Evolutionary conservation across 2,113 vertebrate species (phyloP), one percentile per base, ranked within the genome.

Genomic region (Catharus fuscescens): DNA sequence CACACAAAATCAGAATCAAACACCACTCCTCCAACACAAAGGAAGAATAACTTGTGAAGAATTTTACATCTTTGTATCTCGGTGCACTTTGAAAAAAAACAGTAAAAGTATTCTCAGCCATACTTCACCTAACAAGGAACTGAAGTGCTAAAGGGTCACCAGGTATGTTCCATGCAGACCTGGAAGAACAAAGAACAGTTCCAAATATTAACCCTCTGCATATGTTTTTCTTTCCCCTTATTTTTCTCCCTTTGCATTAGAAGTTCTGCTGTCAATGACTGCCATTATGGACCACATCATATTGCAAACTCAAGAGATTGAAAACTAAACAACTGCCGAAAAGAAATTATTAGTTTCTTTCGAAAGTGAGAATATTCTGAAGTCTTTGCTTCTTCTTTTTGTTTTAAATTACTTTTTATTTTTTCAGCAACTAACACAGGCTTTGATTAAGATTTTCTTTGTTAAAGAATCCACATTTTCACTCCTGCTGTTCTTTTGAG

Each of bases 371-470:
- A 50, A 47, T 73, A 73, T 82, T 85, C 61, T 89, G 45, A 93
- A 87, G 23, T 26, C 38, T 80, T 88, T 82, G 11, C 47, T 91
- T 80, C 26, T 79, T 66, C 47, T 71, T 70, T 90, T 71, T 67
- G 6, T 71, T 95, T 90, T 62, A 83, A 90, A 93, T 81, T 86
- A 47, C n/a, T 53, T 34, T 56, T 77, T 92, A 82, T 77, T 86
- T 95, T 80, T 83, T 62, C 40, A 74, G 64, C 60, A 62, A 82
- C 40, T 73, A 66, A 71, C 52, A 48, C 21, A 86, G 36, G 31
- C n/a, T 95, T 86, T 86, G 76, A 86, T 77, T 82, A 94, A 86
- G 60, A 83, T 93, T 83, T 85, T 80, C 76, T 83, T 94, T 81
- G 64, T 86, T 89, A 73, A 86, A 74, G 32, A 79, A 86, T 89